phyloP scores from a whole-genome alignment of 2,797 vertebrate species.

The Acanthurus leucopareius region DNA sequence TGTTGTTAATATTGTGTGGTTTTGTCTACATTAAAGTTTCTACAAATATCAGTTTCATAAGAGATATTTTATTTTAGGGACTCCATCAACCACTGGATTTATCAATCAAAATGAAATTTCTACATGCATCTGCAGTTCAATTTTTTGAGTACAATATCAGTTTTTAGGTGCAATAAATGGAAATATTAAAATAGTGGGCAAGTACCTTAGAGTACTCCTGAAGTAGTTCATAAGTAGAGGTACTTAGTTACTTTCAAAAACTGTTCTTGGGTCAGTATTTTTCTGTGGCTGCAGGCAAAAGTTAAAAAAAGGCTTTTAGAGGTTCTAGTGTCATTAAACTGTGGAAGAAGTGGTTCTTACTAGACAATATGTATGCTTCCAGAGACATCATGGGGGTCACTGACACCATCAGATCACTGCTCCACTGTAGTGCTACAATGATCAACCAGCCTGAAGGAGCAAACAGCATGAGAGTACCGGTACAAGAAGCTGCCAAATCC shows the following conservation, averaged over 20 bases:
- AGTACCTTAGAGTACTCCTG: background rate
- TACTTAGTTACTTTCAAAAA: background rate
- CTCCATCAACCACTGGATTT: background rate
- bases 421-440: too few relatives aligned
- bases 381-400: background rate
- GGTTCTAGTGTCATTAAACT: slow-evolving; percentile 38
- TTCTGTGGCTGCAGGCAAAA: slow-evolving; percentile 4
- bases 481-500: background rate
- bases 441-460: slow-evolving; percentile 18
- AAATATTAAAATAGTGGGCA: background rate
- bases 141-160: background rate
- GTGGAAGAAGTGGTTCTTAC: background rate
- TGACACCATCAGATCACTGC: slow-evolving; percentile 4
- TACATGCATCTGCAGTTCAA: background rate
- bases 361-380: background rate
- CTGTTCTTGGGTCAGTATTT: slow-evolving; percentile 3
- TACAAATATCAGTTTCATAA: slow-evolving; percentile 51
- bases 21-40: slow-evolving; percentile 77
- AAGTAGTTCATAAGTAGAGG: background rate
- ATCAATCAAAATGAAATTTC: background rate
- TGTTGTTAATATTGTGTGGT: slow-evolving; percentile 50
- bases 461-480: slow-evolving; percentile 23
- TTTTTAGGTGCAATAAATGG: background rate
- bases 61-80: slow-evolving; percentile 14
- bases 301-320: slow-evolving; percentile 22